Evolutionary conservation across 53 echinoderm and acorn worm genomes (phyloP).

Genomic region (Patiria pectinifera): DNA sequence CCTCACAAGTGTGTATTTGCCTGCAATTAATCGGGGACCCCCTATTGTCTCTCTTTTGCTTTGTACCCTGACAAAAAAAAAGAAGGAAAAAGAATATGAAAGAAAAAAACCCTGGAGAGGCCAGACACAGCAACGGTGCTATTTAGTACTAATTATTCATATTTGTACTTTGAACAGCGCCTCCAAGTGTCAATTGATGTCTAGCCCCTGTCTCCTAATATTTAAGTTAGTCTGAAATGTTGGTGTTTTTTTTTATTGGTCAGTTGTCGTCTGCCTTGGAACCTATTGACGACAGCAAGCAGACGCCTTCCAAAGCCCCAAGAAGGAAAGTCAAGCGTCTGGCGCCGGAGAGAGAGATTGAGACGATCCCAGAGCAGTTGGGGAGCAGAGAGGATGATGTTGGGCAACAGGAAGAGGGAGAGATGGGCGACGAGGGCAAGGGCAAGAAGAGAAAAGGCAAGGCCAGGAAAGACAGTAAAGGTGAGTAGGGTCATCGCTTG

Average conservation of each 20-base stretch:
- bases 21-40: no score
- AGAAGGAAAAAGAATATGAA: no score
- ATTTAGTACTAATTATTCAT: no score
- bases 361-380: slow-evolving; percentile 64
- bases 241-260: neutral
- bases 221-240: no score
- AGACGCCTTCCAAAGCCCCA: slow-evolving; percentile 32
- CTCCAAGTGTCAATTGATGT: no score
- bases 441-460: slow-evolving; percentile 62
- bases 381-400: slow-evolving; percentile 23
- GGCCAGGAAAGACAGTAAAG: slow-evolving; percentile 55
- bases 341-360: slow-evolving; percentile 64
- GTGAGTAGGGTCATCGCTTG: neutral
- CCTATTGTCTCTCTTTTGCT: no score
- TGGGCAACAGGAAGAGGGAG: slow-evolving; percentile 32
- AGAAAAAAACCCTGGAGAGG: no score
- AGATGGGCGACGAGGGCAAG: slow-evolving; percentile 20
- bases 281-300: slow-evolving; percentile 65
- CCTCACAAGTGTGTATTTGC: no score
- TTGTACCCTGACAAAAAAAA: no score
- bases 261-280: slow-evolving; percentile 85
- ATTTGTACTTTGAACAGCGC: no score
- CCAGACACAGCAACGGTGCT: no score
- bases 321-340: slow-evolving; percentile 60
- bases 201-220: no score